These are phyloP conservation scores for Megalopta genalis DNA, from an alignment of 1,140 invertebrate genomes.

Conservation along the genomic window DNA sequence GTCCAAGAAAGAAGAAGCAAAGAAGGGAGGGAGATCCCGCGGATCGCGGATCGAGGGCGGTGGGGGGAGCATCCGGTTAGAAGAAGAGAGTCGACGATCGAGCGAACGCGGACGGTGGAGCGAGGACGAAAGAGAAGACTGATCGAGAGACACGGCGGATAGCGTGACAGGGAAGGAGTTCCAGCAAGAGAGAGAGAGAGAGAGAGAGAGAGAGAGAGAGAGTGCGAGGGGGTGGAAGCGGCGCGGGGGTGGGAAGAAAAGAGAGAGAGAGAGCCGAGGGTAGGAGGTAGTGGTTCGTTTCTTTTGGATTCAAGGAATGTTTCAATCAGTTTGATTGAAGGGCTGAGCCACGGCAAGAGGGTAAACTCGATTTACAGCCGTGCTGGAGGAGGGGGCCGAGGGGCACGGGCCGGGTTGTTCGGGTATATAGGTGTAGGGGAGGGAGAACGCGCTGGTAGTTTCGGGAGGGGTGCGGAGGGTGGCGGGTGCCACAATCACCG, in stretches of 20 bases:
- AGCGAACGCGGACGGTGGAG: slow-evolving; percentile 16
- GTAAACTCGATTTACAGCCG: slow-evolving; percentile 80
- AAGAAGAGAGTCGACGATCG: slow-evolving; percentile 24
- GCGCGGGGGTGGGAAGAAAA: slow-evolving; percentile 44
- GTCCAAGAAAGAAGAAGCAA: neutral
- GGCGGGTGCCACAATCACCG: slow-evolving; percentile 83
- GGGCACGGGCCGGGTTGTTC: slow-evolving; percentile 29
- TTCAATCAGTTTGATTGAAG: slow-evolving; percentile 82
- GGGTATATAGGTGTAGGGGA: slow-evolving; percentile 16
- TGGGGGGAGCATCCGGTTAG: too few species aligned
- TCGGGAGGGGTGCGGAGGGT: slow-evolving; percentile 34
- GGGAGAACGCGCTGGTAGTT: slow-evolving; percentile 53
- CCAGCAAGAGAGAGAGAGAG: neutral
- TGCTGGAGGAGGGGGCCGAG: slow-evolving; percentile 57
- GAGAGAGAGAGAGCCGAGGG: slow-evolving; percentile 35
- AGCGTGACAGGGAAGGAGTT: too few species aligned
- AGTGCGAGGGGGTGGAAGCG: slow-evolving; percentile 25
- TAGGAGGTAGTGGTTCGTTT: slow-evolving; percentile 75
- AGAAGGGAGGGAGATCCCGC: slow-evolving; percentile 11
- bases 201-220: neutral
- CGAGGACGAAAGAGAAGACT: slow-evolving; percentile 35
- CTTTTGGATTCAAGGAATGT: slow-evolving; percentile 81
- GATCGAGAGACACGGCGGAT: slow-evolving; percentile 41
- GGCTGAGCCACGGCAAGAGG: slow-evolving; percentile 80
- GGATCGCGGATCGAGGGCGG: neutral